A percentile compares a stretch with the other conserved stretches of the same genome.
Evolutionary conservation across 2,797 vertebrate species (phyloP).

Genomic region (Malacoctenus gilli): DNA sequence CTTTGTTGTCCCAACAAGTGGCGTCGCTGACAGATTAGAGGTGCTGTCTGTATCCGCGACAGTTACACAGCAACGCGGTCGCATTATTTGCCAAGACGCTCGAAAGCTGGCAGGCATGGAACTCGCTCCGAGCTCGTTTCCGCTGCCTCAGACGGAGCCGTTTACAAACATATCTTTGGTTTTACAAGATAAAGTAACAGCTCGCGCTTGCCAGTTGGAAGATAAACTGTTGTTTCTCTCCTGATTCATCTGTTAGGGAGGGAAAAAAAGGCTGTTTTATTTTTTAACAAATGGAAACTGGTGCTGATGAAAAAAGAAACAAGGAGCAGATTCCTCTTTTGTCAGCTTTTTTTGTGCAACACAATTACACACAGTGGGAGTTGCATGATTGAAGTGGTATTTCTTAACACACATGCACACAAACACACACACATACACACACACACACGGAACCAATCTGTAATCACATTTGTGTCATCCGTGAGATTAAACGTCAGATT

Average conservation of each 20-base stretch:
- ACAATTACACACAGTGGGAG: background rate
- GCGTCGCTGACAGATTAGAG: slow-evolving; percentile 45
- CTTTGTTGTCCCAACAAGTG: slow-evolving; percentile 46
- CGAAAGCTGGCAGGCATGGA: slow-evolving; percentile 36
- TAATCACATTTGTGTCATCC: no score
- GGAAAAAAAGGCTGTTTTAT: background rate
- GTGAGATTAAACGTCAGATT: slow-evolving; percentile 2
- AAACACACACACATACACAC: background rate
- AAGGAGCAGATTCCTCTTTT: background rate
- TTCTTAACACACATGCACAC: slow-evolving; percentile 1
- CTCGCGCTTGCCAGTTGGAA: slow-evolving; percentile 44
- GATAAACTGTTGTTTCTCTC: slow-evolving; percentile 14
- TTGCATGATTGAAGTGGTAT: background rate
- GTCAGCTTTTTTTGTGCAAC: background rate
- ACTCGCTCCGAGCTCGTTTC: slow-evolving; percentile 33
- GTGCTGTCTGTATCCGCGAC: slow-evolving; percentile 11
- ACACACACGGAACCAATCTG: no score
- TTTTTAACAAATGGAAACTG: slow-evolving; percentile 9
- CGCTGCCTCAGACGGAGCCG: slow-evolving; percentile 31
- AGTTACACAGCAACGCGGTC: slow-evolving; percentile 29
- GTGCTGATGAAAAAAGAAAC: slow-evolving; percentile 5
- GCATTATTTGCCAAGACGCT: slow-evolving; percentile 47
- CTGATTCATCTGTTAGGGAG: slow-evolving; percentile 28
- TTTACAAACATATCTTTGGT: slow-evolving; percentile 43
- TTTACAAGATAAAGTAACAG: slow-evolving; percentile 40